Base-by-base conservation (phyloP, 2,797 vertebrate species). In the Varecia variegata region DNA sequence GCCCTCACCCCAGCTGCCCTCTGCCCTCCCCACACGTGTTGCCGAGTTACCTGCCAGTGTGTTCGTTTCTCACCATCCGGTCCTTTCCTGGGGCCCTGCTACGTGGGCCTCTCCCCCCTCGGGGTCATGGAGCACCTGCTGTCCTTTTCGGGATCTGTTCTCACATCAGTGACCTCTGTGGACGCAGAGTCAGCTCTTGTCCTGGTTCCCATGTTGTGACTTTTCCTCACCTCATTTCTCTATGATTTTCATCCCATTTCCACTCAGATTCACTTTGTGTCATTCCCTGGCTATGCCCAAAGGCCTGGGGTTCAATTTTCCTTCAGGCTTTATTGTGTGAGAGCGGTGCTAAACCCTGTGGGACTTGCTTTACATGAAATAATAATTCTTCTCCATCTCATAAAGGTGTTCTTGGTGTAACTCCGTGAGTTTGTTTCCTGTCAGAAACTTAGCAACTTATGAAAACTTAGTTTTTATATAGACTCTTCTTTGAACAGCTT, bases 361-460 rank as follows among this genome's bases (percentile, higher is more conserved):
- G 68, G 50, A 74, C 45, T 80, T 93, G 52, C 30, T 73, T 58
- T 52, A 9, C 68, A 21, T 50, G 8, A 87, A 92, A 62, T 90
- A 94, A 85, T 77, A 68, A 76, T 56, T 65, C 73, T 40, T 56
- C 45, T 40, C 65, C 30, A 27, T 62, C 50, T 91, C 40, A n/a
- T 67, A 54, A 56, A 89, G 35, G 21, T 38, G 17, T 12, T 91
- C 68, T 82, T 90, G 32, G 60, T 85, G 23, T 82, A 82, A 62
- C 9, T 54, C 27, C 27, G 13, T 40, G n/a, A 17, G 14, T 54
- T 86, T 82, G 15, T 54, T 84, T 82, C 70, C 52, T 70, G 11
- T 92, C 21, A 13, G 77, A 92, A 92, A 50, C 43, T 54, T 67
- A 89, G 70, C 80, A 88, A 96, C 23, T 88, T 77, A 52, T 18